Percentiles rank a stretch among this genome's conserved stretches.
Evolutionary conservation across 2,888 invertebrate genomes (phyloP).

Genomic region (Netelia inedita): DNA sequence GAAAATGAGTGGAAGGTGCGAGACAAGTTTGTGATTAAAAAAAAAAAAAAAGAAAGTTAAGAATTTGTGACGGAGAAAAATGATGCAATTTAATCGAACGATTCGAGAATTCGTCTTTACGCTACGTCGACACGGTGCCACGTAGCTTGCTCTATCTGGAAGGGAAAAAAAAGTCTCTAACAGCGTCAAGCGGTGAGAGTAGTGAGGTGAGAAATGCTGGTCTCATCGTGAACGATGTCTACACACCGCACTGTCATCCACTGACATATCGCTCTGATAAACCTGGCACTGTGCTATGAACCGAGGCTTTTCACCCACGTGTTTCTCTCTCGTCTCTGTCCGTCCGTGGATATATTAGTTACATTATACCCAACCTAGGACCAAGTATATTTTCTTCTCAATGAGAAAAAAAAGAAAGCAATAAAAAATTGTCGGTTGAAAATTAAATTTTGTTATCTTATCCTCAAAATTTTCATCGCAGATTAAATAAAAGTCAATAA

Average conservation of each 20-base stretch:
- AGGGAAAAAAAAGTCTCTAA: constrained; percentile 68
- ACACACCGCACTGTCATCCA: constrained; percentile 81
- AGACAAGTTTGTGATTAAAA: neutral
- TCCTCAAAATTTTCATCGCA: too few species aligned
- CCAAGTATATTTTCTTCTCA: neutral
- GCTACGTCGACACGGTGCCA: constrained; percentile 24
- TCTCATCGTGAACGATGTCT: constrained; percentile 82
- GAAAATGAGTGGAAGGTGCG: neutral
- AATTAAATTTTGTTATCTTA: too few species aligned
- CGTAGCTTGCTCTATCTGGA: constrained; percentile 55
- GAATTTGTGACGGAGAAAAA: constrained; percentile 72
- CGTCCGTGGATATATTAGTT: constrained; percentile 53
- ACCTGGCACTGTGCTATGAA: constrained; percentile 68
- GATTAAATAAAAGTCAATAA: too few species aligned
- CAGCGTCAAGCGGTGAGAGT: constrained; percentile 59
- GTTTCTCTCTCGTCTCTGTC: constrained; percentile 64
- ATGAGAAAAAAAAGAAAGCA: neutral
- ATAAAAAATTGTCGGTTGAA: too few species aligned
- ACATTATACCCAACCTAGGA: constrained; percentile 7
- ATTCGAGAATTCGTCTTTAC: constrained; percentile 73
- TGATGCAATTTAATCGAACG: constrained; percentile 79
- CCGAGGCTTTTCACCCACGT: constrained; percentile 68
- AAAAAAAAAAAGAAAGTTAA: constrained; percentile 48
- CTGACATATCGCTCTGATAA: constrained; percentile 84
- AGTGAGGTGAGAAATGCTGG: constrained; percentile 81